These are phyloP conservation scores for Rattus rattus DNA, from an alignment of 2,113 vertebrate genomes.

Conservation along the genomic window DNA sequence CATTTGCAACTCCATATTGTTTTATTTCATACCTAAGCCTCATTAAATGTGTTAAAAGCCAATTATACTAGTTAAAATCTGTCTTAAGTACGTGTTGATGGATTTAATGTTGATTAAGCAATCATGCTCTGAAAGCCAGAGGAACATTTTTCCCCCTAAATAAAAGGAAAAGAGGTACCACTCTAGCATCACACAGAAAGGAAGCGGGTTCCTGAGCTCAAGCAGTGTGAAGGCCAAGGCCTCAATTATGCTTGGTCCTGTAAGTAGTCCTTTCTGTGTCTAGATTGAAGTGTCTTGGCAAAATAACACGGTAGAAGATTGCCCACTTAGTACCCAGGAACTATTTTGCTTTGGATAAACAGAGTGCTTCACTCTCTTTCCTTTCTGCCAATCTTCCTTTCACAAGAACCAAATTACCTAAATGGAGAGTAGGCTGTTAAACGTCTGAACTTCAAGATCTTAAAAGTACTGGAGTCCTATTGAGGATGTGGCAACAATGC, in stretches of 20 bases:
- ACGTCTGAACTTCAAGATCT: slow-evolving; percentile 67
- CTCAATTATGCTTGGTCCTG: slow-evolving; percentile 66
- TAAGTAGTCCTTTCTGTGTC: slow-evolving; percentile 33
- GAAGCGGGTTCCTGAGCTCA: slow-evolving; percentile 37
- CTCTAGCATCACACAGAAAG: neutral
- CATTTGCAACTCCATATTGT: neutral
- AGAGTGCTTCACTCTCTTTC: slow-evolving; percentile 24
- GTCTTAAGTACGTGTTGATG: neutral
- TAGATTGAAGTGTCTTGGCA: slow-evolving; percentile 56
- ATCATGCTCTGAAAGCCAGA: neutral
- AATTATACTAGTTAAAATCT: neutral
- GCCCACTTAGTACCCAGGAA: slow-evolving; percentile 45
- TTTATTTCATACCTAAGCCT: slow-evolving; percentile 3
- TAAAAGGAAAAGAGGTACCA: neutral
- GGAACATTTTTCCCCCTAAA: neutral
- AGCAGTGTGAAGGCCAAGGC: slow-evolving; percentile 44
- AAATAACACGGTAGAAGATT: slow-evolving; percentile 57
- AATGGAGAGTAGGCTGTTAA: slow-evolving; percentile 68
- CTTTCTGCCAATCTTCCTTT: slow-evolving; percentile 72
- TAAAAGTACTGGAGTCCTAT: slow-evolving; percentile 70
- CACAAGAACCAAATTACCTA: slow-evolving; percentile 72
- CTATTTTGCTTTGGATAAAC: slow-evolving; percentile 69
- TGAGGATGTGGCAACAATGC: slow-evolving; percentile 68
- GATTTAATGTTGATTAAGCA: neutral
- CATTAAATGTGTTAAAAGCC: neutral